Percentiles rank a stretch among this genome's conserved stretches.
Evolutionary conservation across 2,888 invertebrate species (phyloP).

Genomic region (Matsumyia berberina): DNA sequence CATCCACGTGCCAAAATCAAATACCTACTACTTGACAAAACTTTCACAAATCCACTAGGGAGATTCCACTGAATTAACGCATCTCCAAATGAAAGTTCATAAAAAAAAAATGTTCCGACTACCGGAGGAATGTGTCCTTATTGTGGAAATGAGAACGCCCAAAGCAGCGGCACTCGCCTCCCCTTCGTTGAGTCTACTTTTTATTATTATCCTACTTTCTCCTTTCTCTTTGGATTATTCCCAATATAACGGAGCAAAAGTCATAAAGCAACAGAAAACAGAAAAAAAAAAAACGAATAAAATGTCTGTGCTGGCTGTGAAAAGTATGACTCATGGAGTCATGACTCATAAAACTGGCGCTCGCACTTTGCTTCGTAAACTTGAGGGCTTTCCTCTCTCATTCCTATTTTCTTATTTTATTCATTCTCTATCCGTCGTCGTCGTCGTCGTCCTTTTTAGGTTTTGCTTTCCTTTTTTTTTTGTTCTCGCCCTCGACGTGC

Average conservation of each 20-base stretch:
- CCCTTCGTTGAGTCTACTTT: constrained; percentile 31
- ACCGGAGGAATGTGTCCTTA: constrained; percentile 44
- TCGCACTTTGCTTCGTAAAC: constrained; percentile 60
- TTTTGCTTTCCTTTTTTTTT: constrained; percentile 19
- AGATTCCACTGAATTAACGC: background rate
- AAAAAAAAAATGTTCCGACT: constrained; percentile 18
- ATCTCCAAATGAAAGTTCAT: constrained; percentile 15
- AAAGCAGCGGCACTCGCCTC: constrained; percentile 1
- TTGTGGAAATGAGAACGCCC: constrained; percentile 34
- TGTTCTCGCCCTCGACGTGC: constrained; percentile 25
- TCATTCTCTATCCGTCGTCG: too few species aligned
- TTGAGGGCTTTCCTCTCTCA: constrained; percentile 71
- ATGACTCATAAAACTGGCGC: constrained; percentile 61
- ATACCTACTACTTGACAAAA: background rate
- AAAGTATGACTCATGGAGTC: constrained; percentile 61
- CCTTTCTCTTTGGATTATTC: constrained; percentile 23
- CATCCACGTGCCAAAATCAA: constrained; percentile 7
- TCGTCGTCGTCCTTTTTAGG: too few species aligned
- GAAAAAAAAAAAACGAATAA: constrained; percentile 17
- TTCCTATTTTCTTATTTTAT: constrained; percentile 30
- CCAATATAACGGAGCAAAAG: constrained; percentile 56
- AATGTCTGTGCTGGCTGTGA: constrained; percentile 57
- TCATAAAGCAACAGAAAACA: constrained; percentile 37
- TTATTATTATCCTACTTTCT: constrained; percentile 40
- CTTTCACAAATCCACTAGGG: background rate